Evolutionary conservation across 1,140 invertebrate genomes (phyloP), one percentile per base, ranked within the genome.

Genomic region (Sesamia nonagrioides): DNA sequence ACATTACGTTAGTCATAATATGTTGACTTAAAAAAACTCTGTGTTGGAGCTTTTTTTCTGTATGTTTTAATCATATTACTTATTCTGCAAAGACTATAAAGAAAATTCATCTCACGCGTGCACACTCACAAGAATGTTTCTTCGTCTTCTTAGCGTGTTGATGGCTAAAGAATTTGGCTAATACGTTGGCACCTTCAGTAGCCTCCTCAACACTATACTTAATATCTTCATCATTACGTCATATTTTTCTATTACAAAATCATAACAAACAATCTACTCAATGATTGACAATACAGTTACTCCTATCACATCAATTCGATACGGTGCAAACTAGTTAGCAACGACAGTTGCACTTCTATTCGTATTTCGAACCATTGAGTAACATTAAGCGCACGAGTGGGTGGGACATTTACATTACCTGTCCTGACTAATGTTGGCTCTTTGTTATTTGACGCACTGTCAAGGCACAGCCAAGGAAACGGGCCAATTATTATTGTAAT

Each of bases 401-500:
- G 90, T 84, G 85, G 83, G 66, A 80, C 74, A 89, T 89, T 91
- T 85, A 76, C 85, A 89, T 87, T 86, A 87, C 84, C 40, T 84
- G 85, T 88, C 68, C 60, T 84, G 76, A 86, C 69, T 86, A 84
- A 86, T 86, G 82, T 72, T 60, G 69, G 60, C 80, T 88, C 83
- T 86, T 88, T 89, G 85, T 89, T 86, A 82, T 81, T 83, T 89
- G 87, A 89, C 85, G 86, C 84, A 88, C 80, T 88, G 88, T 88
- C 88, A 89, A 89, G 85, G 86, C 83, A 81, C 69, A 79, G 82
- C 83, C 83, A 85, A 87, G 83, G 84, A 84, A 75, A 87, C 68
- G 71, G 52, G 80, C 75, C 82, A 81, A 84, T 84, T 82, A 88
- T 68, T 60, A 63, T 60, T 58, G 56, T 61, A 77, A 68, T 75